Base-by-base conservation (phyloP, 2,113 vertebrate species). In the Caracal caracal region DNA sequence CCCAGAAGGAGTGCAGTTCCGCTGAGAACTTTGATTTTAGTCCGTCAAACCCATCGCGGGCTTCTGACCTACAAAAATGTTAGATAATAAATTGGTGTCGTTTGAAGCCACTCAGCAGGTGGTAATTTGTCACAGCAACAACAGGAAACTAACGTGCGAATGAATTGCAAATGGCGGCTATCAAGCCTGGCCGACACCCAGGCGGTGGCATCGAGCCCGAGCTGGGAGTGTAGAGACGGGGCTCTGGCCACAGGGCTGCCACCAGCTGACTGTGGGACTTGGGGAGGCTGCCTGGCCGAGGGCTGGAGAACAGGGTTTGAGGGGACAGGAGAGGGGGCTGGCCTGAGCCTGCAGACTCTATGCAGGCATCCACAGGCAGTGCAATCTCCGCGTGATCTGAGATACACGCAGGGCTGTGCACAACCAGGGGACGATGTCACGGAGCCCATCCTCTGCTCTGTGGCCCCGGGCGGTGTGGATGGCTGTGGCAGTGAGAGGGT, bases 361-460 rank as follows among this genome's bases (percentile, higher is more conserved):
- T 9, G 53, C 26, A 19, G 73, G 33, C 30, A 49, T 22, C 68
- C 83, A 10, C 1, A 6, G 11, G n/a, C 37, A 0, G 33, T 6
- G 53, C 43, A 43, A 43, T 43, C 43, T 43, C 43, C 0, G 43
- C 3, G 24, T 6, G 37, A 51, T 37, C 84, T 2, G 37, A 90
- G 63, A 66, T 3, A 12, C 71, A 53, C 0, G 0, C 30, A 13
- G 47, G 53, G 35, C 68, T 49, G 22, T n/a, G 81, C 37, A 10
- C 10, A 15, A 65, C 89, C 12, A 2, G 40, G 68, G 59, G 1
- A 16, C 3, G 0, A 0, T 1, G 49, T 22, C 53, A 11, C 0
- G 0, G 30, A 24, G 43, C 47, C 66, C 12, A 0, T 0, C 17
- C 61, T 40, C 0, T 51, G 85, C 35, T 47, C 28, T 33, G 53